A percentile compares a stretch with the other conserved stretches of the same genome.
phyloP scores from a whole-genome alignment of 2,888 invertebrate species.

The Helicoverpa assulta region DNA sequence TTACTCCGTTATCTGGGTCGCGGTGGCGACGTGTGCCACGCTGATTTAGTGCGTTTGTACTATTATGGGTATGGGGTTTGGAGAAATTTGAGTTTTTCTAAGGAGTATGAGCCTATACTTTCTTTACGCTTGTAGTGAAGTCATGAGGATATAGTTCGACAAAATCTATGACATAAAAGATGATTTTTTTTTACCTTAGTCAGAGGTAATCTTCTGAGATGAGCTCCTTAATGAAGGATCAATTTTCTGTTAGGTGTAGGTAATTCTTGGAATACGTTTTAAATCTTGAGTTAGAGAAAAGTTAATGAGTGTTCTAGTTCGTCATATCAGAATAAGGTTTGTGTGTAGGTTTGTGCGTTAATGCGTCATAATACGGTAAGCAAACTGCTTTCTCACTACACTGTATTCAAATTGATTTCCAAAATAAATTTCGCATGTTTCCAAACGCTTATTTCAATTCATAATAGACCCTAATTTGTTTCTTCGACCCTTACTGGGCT shows the following conservation, averaged over 20 bases:
- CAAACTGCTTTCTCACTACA: constrained; percentile 10
- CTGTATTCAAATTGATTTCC: constrained; percentile 19
- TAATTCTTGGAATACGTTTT: too few relatives aligned
- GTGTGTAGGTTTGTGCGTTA: constrained; percentile 18
- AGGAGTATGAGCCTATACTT: too few relatives aligned
- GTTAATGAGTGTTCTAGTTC: background rate
- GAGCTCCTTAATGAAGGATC: too few relatives aligned
- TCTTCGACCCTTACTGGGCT: constrained; percentile 16
- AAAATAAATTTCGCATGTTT: constrained; percentile 26
- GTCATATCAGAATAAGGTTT: background rate
- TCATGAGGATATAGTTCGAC: too few relatives aligned
- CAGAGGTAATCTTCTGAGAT: too few relatives aligned
- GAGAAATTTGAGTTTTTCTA: constrained; percentile 13
- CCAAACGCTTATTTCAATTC: constrained; percentile 18
- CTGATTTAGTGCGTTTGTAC: constrained; percentile 47
- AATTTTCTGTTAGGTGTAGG: too few relatives aligned
- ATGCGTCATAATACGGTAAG: constrained; percentile 16
- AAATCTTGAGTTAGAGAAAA: too few relatives aligned
- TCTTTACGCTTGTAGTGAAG: too few relatives aligned
- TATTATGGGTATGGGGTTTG: constrained; percentile 35
- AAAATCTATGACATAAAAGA: too few relatives aligned
- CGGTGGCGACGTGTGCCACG: constrained; percentile 48
- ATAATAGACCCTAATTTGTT: constrained; percentile 47
- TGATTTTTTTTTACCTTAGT: too few relatives aligned
- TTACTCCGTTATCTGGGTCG: constrained; percentile 65